A percentile compares a stretch with the other conserved stretches of the same genome.
These are phyloP conservation scores for Dryas iulia DNA, from an alignment of 1,140 invertebrate species.

Conservation along the genomic window DNA sequence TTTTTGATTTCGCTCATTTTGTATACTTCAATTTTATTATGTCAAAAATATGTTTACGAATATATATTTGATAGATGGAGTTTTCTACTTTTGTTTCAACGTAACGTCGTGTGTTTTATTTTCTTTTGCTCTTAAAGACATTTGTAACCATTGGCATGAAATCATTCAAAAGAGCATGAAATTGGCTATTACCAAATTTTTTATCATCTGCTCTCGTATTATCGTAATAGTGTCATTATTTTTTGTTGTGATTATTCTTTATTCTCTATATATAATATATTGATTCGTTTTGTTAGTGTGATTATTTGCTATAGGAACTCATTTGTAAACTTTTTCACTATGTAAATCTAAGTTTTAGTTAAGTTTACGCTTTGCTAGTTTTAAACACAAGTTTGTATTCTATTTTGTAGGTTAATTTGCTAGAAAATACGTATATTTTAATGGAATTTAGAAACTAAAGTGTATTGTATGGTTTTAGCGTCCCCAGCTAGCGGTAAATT, in stretches of 20 bases:
- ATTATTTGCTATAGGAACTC: slow-evolving; percentile 3
- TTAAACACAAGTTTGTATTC: background rate
- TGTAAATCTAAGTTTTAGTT: slow-evolving; percentile 7
- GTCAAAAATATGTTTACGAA: background rate
- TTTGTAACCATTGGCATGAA: slow-evolving; percentile 46
- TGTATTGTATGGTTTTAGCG: slow-evolving; percentile 78
- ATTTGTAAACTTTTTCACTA: slow-evolving; percentile 9
- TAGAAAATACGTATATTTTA: background rate
- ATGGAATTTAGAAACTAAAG: background rate
- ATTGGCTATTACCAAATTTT: slow-evolving; percentile 34
- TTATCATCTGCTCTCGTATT: background rate
- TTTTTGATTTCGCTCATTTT: slow-evolving; percentile 39
- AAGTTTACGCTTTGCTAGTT: slow-evolving; percentile 12
- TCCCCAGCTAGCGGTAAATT: slow-evolving; percentile 91
- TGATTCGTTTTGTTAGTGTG: slow-evolving; percentile 2
- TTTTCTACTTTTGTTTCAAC: slow-evolving; percentile 22
- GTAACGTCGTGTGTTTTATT: slow-evolving; percentile 28
- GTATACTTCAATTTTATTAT: slow-evolving; percentile 21
- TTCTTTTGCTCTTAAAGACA: slow-evolving; percentile 51
- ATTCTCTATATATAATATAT: too few relatives aligned
- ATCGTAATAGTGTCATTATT: background rate
- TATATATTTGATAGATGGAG: background rate
- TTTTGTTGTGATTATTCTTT: background rate
- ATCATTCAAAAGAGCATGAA: slow-evolving; percentile 30
- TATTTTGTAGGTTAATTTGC: slow-evolving; percentile 2